A percentile compares a stretch with the other conserved stretches of the same genome.
Conservation (phyloP, 2,113 vertebrate species). For the Columba janthina region DNA sequence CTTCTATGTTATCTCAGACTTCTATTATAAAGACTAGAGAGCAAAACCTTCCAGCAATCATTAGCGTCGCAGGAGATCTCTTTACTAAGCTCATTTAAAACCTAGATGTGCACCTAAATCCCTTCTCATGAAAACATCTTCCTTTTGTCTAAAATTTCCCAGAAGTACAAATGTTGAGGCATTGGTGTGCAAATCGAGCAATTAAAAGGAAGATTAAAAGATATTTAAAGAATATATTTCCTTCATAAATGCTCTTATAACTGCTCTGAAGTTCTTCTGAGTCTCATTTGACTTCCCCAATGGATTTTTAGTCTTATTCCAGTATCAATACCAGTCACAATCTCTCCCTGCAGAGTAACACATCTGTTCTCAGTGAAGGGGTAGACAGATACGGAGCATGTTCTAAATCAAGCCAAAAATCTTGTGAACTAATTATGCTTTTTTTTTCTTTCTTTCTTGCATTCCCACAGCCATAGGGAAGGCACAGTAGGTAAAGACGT, state of each 20-base stretch:
- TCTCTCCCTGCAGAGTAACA: neutral
- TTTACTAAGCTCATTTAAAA: slow-evolving; percentile 23
- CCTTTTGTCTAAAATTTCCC: slow-evolving; percentile 22
- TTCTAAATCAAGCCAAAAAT: neutral
- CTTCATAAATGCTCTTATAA: slow-evolving; percentile 2
- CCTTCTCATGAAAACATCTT: neutral
- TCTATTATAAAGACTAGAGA: slow-evolving; percentile 28
- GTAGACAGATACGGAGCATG: neutral
- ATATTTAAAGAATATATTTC: slow-evolving; percentile 12
- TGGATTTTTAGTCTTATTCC: slow-evolving; percentile 28
- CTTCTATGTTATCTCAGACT: neutral
- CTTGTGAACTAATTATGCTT: neutral
- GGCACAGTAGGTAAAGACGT: neutral
- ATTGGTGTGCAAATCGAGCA: slow-evolving; percentile 24
- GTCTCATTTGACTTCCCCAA: neutral
- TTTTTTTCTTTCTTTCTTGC: neutral
- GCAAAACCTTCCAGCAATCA: slow-evolving; percentile 29
- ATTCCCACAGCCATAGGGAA: neutral
- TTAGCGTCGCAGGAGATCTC: slow-evolving; percentile 25
- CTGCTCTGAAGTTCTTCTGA: neutral
- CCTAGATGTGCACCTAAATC: neutral
- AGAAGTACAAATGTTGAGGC: neutral
- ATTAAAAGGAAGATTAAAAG: slow-evolving; percentile 58
- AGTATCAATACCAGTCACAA: neutral
- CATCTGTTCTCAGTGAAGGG: neutral